Percentiles rank a stretch among this genome's conserved stretches.
Evolutionary conservation across 2,113 vertebrate species (phyloP).

Genomic region (Proterorhinus semilunaris): DNA sequence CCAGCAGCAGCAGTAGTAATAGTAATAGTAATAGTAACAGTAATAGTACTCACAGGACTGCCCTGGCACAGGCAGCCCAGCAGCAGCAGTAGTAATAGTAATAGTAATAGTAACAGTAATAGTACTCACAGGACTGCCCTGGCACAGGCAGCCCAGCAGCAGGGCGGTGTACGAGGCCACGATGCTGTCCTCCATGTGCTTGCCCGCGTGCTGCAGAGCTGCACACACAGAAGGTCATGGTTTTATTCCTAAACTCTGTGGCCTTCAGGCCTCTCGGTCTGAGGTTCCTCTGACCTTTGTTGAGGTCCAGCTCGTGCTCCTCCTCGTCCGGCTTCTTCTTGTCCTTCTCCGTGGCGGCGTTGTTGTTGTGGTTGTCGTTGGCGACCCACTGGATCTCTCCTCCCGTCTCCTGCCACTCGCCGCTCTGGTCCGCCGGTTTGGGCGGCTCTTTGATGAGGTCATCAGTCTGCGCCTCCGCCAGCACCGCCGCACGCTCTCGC

Average conservation of each 20-base stretch:
- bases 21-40: too few species aligned
- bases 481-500: conserved; percentile 87
- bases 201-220: conserved; percentile 98
- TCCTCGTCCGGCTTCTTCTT: conserved; percentile 80
- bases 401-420: conserved; percentile 93
- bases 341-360: conserved; percentile 67
- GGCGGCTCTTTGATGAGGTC: conserved; percentile 94
- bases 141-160: conserved; percentile 95
- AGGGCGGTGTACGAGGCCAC: conserved; percentile 97
- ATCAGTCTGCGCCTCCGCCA: conserved; percentile 96
- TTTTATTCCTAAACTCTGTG: too few species aligned
- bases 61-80: too few species aligned
- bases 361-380: conserved; percentile 76
- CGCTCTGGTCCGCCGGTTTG: conserved; percentile 89
- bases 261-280: not conserved
- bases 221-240: conserved; percentile 4
- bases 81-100: too few species aligned
- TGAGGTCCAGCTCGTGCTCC: conserved; percentile 95
- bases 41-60: not conserved
- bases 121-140: conserved; percentile 90
- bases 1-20: too few species aligned
- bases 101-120: conserved; percentile 1
- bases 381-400: conserved; percentile 97
- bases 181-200: conserved; percentile 99
- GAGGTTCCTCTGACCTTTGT: conserved; percentile 81